Evolutionary conservation across 2,113 vertebrate species (phyloP).

Genomic region (Hemiprocne comata): DNA sequence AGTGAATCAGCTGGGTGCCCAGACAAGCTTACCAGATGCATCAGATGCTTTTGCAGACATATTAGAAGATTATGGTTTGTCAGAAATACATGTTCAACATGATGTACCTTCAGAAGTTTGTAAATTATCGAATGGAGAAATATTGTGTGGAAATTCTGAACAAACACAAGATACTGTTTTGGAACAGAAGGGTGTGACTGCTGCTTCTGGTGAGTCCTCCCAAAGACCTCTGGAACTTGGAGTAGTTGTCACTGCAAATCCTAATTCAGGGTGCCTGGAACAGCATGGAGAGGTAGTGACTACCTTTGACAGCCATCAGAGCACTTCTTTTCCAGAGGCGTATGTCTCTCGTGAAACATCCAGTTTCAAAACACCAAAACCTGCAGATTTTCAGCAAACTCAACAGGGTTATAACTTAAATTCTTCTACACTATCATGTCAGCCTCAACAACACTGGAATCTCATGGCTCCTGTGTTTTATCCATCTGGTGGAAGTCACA

Average conservation of each 20-base stretch:
- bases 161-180: slow-evolving; percentile 23
- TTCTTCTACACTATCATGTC: background rate
- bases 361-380: slow-evolving; percentile 36
- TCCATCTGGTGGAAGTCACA: slow-evolving; percentile 69
- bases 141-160: background rate
- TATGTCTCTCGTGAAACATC: slow-evolving; percentile 45
- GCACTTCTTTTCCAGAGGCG: background rate
- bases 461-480: slow-evolving; percentile 80
- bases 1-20: slow-evolving; percentile 14
- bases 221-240: background rate
- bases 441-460: slow-evolving; percentile 80
- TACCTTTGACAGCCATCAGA: slow-evolving; percentile 21
- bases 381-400: slow-evolving; percentile 32
- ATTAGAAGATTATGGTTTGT: background rate
- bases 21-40: background rate
- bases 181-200: background rate
- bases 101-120: background rate
- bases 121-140: background rate
- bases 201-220: background rate
- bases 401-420: slow-evolving; percentile 28
- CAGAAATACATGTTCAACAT: background rate
- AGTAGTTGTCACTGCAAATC: slow-evolving; percentile 14
- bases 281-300: background rate
- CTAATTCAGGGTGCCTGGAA: background rate
- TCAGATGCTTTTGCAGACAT: background rate